Conservation (phyloP, 2,888 invertebrate genomes). For the Steromphala cineraria region DNA sequence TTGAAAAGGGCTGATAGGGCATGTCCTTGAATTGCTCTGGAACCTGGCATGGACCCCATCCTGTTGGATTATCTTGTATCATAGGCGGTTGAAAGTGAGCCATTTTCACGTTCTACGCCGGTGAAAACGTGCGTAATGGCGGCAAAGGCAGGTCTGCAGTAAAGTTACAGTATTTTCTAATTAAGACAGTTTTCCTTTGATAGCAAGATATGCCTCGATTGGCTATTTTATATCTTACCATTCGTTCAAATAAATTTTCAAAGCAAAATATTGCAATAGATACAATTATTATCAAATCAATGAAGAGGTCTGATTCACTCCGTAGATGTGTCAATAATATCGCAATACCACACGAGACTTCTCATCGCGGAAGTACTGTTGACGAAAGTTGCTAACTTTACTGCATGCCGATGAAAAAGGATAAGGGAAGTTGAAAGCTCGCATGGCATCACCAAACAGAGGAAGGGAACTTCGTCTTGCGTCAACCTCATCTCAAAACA, state of each 20-base stretch:
- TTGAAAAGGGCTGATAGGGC: conserved; percentile 99
- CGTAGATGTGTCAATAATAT: neutral
- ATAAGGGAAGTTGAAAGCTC: neutral
- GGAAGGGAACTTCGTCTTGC: neutral
- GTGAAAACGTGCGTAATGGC: conserved; percentile 23
- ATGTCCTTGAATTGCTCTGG: conserved; percentile 96
- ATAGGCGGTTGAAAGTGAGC: conserved; percentile 72
- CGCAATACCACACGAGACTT: conserved; percentile 4
- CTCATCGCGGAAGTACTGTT: neutral
- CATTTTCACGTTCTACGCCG: conserved; percentile 50
- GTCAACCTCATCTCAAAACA: neutral
- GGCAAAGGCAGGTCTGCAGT: conserved; percentile 11
- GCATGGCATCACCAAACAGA: conserved; percentile 15
- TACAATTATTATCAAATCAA: neutral
- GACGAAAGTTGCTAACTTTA: neutral
- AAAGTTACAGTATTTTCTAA: neutral
- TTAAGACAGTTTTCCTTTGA: neutral
- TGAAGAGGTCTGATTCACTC: neutral
- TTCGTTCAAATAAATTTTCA: neutral
- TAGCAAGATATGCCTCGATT: neutral
- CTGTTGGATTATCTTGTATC: conserved; percentile 82
- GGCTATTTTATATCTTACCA: neutral
- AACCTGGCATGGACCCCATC: conserved; percentile 98
- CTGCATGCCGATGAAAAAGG: neutral
- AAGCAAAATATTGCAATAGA: neutral